These are phyloP conservation scores for Cynopterus sphinx DNA, from an alignment of 2,797 vertebrate genomes.

Conservation along the genomic window DNA sequence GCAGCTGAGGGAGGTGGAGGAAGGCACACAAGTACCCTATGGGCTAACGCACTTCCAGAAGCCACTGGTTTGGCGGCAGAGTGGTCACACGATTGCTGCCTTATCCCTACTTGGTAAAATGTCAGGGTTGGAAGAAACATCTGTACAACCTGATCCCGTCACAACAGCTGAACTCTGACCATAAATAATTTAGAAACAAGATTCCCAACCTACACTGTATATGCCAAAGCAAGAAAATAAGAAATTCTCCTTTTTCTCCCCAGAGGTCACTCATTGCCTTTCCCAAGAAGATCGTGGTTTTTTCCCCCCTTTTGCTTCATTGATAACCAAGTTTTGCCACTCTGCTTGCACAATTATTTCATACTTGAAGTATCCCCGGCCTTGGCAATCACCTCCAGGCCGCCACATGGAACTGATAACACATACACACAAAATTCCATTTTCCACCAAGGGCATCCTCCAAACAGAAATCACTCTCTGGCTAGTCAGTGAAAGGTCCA, in stretches of 20 bases:
- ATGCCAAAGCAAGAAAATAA: not conserved
- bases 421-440: not conserved
- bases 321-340: not conserved
- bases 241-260: not conserved
- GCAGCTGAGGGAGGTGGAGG: not conserved
- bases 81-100: not conserved
- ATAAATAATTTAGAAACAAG: not conserved
- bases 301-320: not conserved
- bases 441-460: not conserved
- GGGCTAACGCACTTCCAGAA: not conserved
- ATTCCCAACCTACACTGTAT: not conserved
- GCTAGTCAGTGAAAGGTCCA: not conserved
- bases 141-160: not conserved
- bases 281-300: not conserved
- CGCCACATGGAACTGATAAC: not conserved
- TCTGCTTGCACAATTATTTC: not conserved
- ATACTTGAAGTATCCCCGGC: not conserved
- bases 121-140: not conserved
- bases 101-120: not conserved
- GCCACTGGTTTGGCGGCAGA: not conserved
- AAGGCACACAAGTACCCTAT: too few relatives aligned
- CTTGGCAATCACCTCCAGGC: not conserved
- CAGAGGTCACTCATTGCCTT: not conserved
- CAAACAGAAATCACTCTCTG: conserved; percentile 1
- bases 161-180: not conserved